These are phyloP conservation scores for Hylaeus volcanicus DNA, from an alignment of 1,140 invertebrate genomes.

Conservation along the genomic window DNA sequence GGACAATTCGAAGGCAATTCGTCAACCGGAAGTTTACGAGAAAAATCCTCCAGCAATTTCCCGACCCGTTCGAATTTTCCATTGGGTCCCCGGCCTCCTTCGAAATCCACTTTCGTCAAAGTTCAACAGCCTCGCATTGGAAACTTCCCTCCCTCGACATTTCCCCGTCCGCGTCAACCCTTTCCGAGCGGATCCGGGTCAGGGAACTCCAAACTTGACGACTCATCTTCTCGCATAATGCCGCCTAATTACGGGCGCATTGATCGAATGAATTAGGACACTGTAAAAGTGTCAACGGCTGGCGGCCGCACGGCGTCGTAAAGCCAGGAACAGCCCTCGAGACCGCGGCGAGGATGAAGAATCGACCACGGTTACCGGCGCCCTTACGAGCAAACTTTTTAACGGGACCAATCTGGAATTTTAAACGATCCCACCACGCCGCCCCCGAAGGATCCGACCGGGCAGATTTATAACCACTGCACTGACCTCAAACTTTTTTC, in stretches of 20 bases:
- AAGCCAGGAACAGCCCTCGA: not conserved
- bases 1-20: too few relatives aligned
- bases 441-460: not conserved
- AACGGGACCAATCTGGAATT: conserved; percentile 52
- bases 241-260: conserved; percentile 51
- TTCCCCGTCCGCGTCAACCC: conserved; percentile 15
- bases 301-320: not conserved
- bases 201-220: conserved; percentile 34
- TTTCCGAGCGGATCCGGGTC: conserved; percentile 14
- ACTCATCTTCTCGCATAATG: conserved; percentile 42
- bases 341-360: not conserved
- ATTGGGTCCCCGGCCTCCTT: conserved; percentile 21
- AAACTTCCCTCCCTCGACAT: conserved; percentile 23
- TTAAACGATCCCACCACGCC: conserved; percentile 30
- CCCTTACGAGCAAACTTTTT: conserved; percentile 56
- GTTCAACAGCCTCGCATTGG: not conserved
- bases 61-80: not conserved
- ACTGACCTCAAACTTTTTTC: conserved; percentile 9
- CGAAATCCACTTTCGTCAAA: conserved; percentile 31
- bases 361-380: conserved; percentile 6
- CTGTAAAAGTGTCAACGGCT: conserved; percentile 46
- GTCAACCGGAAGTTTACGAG: not conserved
- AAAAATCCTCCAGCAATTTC: conserved; percentile 11
- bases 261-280: conserved; percentile 47
- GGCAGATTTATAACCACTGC: conserved; percentile 44